A percentile compares a stretch with the other conserved stretches of the same genome.
These are phyloP conservation scores for Stictonetta naevosa DNA, from an alignment of 2,113 vertebrate species.

Conservation along the genomic window DNA sequence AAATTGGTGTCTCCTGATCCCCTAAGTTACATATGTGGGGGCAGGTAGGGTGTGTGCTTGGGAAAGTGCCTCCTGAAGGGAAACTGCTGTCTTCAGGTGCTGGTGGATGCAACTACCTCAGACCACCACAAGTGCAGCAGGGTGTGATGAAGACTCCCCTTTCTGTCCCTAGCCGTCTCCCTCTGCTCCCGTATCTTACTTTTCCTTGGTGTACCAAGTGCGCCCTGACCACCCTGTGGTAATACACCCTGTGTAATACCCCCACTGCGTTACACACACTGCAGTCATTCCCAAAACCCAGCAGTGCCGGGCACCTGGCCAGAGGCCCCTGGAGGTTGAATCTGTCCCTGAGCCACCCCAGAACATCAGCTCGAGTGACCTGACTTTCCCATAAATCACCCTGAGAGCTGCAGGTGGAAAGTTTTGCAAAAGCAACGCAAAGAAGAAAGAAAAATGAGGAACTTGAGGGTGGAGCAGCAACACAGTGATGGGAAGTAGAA, in stretches of 20 bases:
- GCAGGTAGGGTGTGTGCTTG: background rate
- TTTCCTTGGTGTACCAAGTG: background rate
- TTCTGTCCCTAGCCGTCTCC: background rate
- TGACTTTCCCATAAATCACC: background rate
- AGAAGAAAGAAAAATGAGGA: constrained; percentile 40
- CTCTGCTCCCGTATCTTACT: background rate
- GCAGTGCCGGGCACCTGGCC: background rate
- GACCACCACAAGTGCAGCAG: background rate
- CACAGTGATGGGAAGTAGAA: constrained; percentile 31
- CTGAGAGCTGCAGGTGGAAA: background rate
- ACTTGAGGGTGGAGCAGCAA: constrained; percentile 42
- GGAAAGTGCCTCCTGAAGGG: rapidly evolving
- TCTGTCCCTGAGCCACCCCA: background rate
- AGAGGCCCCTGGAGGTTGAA: background rate
- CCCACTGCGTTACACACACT: background rate
- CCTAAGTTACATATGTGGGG: rapidly evolving
- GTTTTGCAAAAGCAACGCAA: background rate
- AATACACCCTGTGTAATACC: background rate
- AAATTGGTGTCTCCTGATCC: background rate
- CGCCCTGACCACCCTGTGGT: background rate
- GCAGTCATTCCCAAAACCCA: background rate
- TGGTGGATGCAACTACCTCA: background rate
- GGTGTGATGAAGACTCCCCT: background rate
- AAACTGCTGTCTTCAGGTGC: background rate
- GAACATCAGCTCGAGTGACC: background rate